These are phyloP conservation scores for Macropis europaea DNA, from an alignment of 2,888 invertebrate genomes.

Conservation along the genomic window DNA sequence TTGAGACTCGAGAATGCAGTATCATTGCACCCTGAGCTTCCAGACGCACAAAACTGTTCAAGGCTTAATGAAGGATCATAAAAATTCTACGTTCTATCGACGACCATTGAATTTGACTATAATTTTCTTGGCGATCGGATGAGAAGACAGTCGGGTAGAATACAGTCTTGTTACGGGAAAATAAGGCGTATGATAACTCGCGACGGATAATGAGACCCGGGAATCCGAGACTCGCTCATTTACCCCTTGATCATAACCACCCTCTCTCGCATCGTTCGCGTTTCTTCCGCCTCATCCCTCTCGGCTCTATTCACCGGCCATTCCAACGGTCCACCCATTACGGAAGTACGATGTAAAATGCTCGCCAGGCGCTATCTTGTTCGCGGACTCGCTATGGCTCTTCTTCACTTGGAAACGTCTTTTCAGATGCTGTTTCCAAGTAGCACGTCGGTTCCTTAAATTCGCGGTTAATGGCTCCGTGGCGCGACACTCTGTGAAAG, in stretches of 20 bases:
- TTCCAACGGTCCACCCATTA: conserved; percentile 40
- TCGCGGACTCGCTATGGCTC: not conserved
- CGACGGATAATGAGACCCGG: conserved; percentile 47
- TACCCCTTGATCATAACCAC: conserved; percentile 30
- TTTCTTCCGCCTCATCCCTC: conserved; percentile 20
- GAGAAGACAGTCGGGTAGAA: conserved; percentile 6
- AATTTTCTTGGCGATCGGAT: not conserved
- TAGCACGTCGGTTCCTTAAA: conserved; percentile 53
- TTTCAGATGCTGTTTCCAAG: conserved; percentile 48
- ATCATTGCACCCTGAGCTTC: too few species aligned
- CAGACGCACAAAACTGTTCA: too few species aligned
- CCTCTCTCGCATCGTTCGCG: conserved; percentile 13
- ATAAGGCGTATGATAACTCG: conserved; percentile 52
- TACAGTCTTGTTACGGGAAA: conserved; percentile 33
- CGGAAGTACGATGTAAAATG: conserved; percentile 42
- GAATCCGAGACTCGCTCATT: conserved; percentile 46
- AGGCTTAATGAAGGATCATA: too few species aligned
- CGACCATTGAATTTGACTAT: too few species aligned
- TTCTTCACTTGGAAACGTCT: conserved; percentile 27
- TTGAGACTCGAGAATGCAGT: too few species aligned
- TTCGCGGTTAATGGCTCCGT: conserved; percentile 51
- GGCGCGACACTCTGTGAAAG: conserved; percentile 51
- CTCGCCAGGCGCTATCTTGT: conserved; percentile 16
- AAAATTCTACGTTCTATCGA: too few species aligned
- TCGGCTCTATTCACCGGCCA: conserved; percentile 28